Evolutionary conservation across 2,797 vertebrate genomes (phyloP).

Genomic region (Alosa sapidissima): DNA sequence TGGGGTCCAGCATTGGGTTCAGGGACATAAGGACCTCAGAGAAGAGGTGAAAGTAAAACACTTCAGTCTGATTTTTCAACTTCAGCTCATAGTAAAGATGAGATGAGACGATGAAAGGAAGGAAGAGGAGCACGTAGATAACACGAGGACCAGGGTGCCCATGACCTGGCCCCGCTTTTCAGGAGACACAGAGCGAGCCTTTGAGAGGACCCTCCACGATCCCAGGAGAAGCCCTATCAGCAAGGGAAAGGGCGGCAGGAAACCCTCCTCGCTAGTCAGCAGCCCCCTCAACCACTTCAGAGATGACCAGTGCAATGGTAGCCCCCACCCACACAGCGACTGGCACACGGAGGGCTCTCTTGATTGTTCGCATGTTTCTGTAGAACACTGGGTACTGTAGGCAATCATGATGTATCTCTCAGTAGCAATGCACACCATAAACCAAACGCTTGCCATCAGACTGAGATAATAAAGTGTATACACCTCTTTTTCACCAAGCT

Average conservation of each 20-base stretch:
- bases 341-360: conserved; percentile 32
- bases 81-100: not conserved
- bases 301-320: not conserved
- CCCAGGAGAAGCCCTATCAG: conserved; percentile 41
- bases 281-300: not conserved
- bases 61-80: too few relatives aligned
- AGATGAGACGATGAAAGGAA: conserved; percentile 18
- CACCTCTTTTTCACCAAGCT: not conserved
- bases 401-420: conserved; percentile 51
- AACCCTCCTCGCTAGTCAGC: not conserved
- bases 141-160: conserved; percentile 37
- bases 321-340: conserved; percentile 23
- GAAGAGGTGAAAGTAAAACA: not conserved
- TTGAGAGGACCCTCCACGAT: conserved; percentile 41
- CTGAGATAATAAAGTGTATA: conserved; percentile 1
- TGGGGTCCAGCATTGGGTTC: conserved; percentile 45
- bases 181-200: conserved; percentile 31
- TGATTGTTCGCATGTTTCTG: conserved; percentile 32
- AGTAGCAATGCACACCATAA: conserved; percentile 48
- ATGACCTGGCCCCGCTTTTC: conserved; percentile 44
- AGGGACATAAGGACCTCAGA: conserved; percentile 33
- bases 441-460: conserved; percentile 30
- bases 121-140: conserved; percentile 45
- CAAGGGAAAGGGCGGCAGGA: conserved; percentile 46
- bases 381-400: conserved; percentile 53